Base-by-base conservation (phyloP, 2,888 invertebrate genomes). In the Sthenelais limicola region DNA sequence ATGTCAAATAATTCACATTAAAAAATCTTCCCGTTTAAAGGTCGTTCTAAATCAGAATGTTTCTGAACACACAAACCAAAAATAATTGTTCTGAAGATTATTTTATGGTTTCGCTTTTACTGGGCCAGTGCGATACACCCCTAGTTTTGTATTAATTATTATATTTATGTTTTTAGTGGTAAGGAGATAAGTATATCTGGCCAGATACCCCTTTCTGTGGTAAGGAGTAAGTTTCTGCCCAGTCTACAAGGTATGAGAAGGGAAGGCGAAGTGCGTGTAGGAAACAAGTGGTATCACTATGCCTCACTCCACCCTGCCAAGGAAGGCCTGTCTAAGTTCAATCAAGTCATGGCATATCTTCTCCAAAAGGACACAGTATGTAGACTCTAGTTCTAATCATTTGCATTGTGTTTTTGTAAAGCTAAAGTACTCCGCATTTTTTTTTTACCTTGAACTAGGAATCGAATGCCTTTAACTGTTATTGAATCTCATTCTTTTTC, bases 261-360 rank as follows among this genome's bases (percentile, higher is more conserved):
- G 28, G 52, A 68, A 24, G 21, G 47, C 18, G 72, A 68, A 35
- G n/a, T 72, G 9, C 1, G 1, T 18, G 43, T 32, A 9, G 51
- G 30, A 24, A 47, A 52, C 32, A 56, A 72, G 3, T 69, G 35
- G 49, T 72, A 62, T 47, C 48, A 47, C 0, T 74, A 74, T 43
- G 28, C 62, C 33, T 47, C 58, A 48, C 66, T 74, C 26, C 66
- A 69, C 24, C 74, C 74, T 3, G 49, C 66, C 18, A 49, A 28
- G 30, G 72, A 72, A 3, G 48, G 43, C 18, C 35, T 68, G 28
- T 58, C 62, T 26, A 72, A 72, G 72, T 72, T 74, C 70, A 62
- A 52, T 33, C 68, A 72, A 66, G 24, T 74, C 69, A 72, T 72
- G 62, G 69, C 62, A 12, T 69, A 56, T 54, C 72, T 74, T 0